Percentiles rank a stretch among this genome's conserved stretches.
phyloP scores from a whole-genome alignment of 2,797 vertebrate species.

The Menidia menidia region DNA sequence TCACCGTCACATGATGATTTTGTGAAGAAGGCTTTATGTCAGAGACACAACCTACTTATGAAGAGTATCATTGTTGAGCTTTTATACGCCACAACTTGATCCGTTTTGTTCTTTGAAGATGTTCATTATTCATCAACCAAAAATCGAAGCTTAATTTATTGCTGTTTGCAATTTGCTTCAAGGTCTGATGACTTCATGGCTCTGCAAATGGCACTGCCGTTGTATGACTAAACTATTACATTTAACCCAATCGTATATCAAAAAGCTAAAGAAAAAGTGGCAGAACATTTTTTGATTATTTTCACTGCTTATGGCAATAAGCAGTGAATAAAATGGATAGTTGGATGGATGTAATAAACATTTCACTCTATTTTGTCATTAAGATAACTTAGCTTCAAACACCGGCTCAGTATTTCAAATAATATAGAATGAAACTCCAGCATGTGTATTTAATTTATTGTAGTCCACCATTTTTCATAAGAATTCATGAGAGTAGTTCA shows the following conservation, averaged over 20 bases:
- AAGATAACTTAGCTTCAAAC: no score
- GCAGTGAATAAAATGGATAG: no score
- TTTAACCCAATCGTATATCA: neutral
- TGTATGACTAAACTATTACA: neutral
- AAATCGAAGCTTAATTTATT: neutral
- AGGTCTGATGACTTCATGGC: neutral
- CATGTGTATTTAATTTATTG: no score
- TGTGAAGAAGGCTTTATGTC: neutral
- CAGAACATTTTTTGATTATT: no score
- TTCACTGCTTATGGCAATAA: no score
- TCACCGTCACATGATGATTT: slow-evolving; percentile 1
- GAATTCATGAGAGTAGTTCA: no score
- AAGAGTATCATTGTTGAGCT: neutral
- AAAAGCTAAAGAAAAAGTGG: neutral
- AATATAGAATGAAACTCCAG: no score
- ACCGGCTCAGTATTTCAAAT: no score
- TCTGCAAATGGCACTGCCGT: neutral
- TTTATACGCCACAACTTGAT: neutral
- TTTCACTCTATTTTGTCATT: no score
- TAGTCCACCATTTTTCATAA: no score
- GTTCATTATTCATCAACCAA: neutral
- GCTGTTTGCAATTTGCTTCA: neutral
- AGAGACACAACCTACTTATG: neutral
- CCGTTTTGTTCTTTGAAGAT: neutral
- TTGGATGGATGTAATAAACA: no score